These are phyloP conservation scores for Scaptodrosophila lebanonensis DNA, from an alignment of 1,140 invertebrate genomes.

Conservation along the genomic window DNA sequence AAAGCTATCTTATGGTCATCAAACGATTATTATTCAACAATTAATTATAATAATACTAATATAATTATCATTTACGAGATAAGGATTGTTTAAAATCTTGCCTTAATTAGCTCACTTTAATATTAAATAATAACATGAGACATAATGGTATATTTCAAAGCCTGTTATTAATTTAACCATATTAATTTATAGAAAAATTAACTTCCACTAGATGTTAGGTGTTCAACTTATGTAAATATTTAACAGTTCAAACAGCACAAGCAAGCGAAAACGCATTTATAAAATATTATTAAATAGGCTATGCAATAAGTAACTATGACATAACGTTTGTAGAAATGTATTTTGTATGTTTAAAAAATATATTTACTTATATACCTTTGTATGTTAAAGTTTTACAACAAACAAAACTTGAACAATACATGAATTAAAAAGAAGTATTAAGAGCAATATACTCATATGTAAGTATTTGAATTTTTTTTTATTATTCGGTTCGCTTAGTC, in stretches of 20 bases:
- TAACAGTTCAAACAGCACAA: not conserved
- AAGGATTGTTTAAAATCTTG: constrained; percentile 74
- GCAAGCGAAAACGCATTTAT: not conserved
- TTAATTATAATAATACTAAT: too few relatives aligned
- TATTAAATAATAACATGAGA: not conserved
- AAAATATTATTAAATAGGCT: constrained; percentile 13
- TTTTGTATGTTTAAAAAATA: constrained; percentile 34
- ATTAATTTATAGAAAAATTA: constrained; percentile 1
- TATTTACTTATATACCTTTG: constrained; percentile 23
- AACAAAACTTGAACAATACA: constrained; percentile 17
- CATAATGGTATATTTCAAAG: constrained; percentile 3
- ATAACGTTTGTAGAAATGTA: constrained; percentile 8
- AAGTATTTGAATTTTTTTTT: constrained; percentile 19
- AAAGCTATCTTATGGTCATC: too few relatives aligned
- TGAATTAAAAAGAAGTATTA: constrained; percentile 39
- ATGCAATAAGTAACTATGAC: constrained; percentile 11
- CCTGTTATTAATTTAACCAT: not conserved
- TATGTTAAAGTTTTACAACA: constrained; percentile 41
- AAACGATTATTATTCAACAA: too few relatives aligned
- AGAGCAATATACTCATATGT: constrained; percentile 11
- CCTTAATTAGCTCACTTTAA: constrained; percentile 43
- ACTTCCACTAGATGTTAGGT: not conserved
- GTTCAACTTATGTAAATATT: not conserved
- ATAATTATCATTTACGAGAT: too few relatives aligned
- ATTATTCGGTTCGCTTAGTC: not conserved